Evolutionary conservation across 2,888 invertebrate genomes (phyloP), one percentile per base, ranked within the genome.

Genomic region (Cerastis rubricosa): DNA sequence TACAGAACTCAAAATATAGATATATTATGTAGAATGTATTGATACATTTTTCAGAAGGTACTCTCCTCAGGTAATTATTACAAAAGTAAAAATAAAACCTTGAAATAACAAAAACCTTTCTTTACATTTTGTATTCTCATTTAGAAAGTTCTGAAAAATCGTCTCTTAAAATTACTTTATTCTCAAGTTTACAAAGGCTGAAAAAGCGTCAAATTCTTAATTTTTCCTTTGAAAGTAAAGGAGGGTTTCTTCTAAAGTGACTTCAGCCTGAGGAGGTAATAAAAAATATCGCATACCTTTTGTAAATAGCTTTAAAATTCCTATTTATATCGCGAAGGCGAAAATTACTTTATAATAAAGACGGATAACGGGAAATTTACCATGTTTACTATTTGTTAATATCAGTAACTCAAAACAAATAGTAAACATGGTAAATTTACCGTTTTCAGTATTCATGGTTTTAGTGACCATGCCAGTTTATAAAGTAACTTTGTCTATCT

Each of bases 141-240:
- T 66, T 61, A 72, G 22, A 66, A 40, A 67, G 0, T n/a, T 63
- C 6, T 14, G 5, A 47, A 43, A 40, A 61, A 25, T 7, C 9
- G 14, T 25, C 57, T 17, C 25, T 57, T 45, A 22, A 51, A 79
- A 71, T 78, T 65, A 29, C 25, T 49, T 12, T 19, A 35, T 49
- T n/a, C 35, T 61, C 40, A 49, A 49, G 59, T 57, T 75, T 17
- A 65, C 51, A 70, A 61, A 70, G 61, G 45, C 35, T 79, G 29
- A 2, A 54, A n/a, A 29, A 68, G 74, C 6, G 45, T 69, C 57
- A 64, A n/a, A 51, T 72, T 80, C 11, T 45, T 47, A 59, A 65
- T 45, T 57, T 40, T 40, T 54, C 2, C 35, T 49, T 54, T 71
- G 9, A 51, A 19, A 22, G 25, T 2, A 19, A 54, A 29, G 8